Evolutionary conservation across 2,888 invertebrate genomes (phyloP).

Genomic region (Adela reaumurella): DNA sequence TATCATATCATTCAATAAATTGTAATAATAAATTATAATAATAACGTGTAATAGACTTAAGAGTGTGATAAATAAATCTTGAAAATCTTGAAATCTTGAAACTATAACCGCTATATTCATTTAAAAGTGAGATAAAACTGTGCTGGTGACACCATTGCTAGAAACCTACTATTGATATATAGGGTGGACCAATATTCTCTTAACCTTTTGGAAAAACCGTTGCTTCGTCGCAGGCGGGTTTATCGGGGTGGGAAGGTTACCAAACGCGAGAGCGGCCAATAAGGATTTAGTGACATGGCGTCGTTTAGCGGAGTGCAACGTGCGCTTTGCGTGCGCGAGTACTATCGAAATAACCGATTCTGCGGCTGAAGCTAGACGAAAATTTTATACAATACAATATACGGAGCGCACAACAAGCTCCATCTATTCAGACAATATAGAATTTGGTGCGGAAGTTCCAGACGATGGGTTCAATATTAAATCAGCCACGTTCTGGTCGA

Average conservation of each 20-base stretch:
- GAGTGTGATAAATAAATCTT: too few species aligned
- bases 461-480: not conserved
- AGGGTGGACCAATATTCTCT: too few species aligned
- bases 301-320: slow-evolving; percentile 6
- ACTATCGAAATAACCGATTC: slow-evolving; percentile 6
- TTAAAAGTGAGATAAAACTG: too few species aligned
- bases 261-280: slow-evolving; percentile 6
- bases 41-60: too few species aligned
- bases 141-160: too few species aligned
- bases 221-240: too few species aligned
- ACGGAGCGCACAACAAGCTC: not conserved
- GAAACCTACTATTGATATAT: too few species aligned
- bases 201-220: too few species aligned
- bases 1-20: too few species aligned
- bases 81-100: too few species aligned
- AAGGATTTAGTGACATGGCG: slow-evolving; percentile 9
- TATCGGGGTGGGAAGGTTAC: slow-evolving; percentile 5
- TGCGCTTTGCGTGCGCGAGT: slow-evolving; percentile 7
- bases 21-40: too few species aligned
- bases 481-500: not conserved
- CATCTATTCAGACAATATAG: not conserved
- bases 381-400: not conserved
- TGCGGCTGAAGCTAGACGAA: not conserved
- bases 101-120: too few species aligned
- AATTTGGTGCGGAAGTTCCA: not conserved